These are phyloP conservation scores for Teleopsis dalmanni DNA, from an alignment of 1,140 invertebrate genomes.

Conservation along the genomic window DNA sequence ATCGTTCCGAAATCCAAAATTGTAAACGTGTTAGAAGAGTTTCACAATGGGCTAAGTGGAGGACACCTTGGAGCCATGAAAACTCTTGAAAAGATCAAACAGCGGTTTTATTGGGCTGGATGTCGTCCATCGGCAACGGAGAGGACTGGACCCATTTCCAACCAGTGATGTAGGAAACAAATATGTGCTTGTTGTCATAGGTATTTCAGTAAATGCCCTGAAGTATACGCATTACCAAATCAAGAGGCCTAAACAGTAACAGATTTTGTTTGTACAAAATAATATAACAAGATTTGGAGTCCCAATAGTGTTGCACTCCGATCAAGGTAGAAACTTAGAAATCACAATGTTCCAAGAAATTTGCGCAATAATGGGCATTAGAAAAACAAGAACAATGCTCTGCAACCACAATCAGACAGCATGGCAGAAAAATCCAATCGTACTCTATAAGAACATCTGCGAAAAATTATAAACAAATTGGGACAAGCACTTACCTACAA, in stretches of 20 bases:
- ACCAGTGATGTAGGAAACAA: slow-evolving; percentile 20
- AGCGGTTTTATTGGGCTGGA: slow-evolving; percentile 20
- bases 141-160: slow-evolving; percentile 27
- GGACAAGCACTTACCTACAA: background rate
- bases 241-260: slow-evolving; percentile 39
- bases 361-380: slow-evolving; percentile 14
- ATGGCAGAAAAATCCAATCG: no score
- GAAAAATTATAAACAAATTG: background rate
- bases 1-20: background rate
- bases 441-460: no score
- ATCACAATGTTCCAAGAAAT: slow-evolving; percentile 15
- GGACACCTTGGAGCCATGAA: slow-evolving; percentile 19
- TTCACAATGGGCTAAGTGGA: slow-evolving; percentile 14
- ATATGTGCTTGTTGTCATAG: slow-evolving; percentile 37
- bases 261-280: slow-evolving; percentile 29
- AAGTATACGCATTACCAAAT: slow-evolving; percentile 36
- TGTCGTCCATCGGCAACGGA: slow-evolving; percentile 18
- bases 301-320: slow-evolving; percentile 33
- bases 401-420: slow-evolving; percentile 37
- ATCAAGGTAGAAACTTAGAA: slow-evolving; percentile 40
- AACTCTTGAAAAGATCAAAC: slow-evolving; percentile 10
- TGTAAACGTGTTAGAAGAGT: background rate
- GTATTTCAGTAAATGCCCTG: slow-evolving; percentile 45
- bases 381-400: slow-evolving; percentile 27
- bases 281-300: slow-evolving; percentile 36